Conservation (phyloP, 1,140 invertebrate species). For the Copidosoma floridanum region DNA sequence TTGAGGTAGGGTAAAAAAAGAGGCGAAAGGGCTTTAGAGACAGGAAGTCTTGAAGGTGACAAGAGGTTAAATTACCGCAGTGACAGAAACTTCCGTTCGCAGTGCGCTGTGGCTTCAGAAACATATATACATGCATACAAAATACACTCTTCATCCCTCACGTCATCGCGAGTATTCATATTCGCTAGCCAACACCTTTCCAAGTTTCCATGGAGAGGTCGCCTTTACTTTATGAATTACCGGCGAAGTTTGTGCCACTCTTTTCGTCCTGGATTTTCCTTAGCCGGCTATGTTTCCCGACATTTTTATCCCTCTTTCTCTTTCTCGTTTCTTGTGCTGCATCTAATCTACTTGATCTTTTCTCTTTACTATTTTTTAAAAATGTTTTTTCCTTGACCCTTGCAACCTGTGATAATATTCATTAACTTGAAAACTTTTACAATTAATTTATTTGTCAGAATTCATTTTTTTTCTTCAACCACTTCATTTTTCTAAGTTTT, state of each 20-base stretch:
- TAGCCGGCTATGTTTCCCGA: too few species aligned
- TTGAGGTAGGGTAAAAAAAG: too few species aligned
- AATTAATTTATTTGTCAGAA: too few species aligned
- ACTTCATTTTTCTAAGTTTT: too few species aligned
- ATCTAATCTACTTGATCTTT: neutral
- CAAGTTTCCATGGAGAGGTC: constrained; percentile 19
- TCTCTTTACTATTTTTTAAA: too few species aligned
- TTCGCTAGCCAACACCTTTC: constrained; percentile 25
- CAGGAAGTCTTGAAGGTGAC: constrained; percentile 16
- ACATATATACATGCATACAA: too few species aligned
- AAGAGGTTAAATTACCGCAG: constrained; percentile 19
- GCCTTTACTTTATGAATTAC: constrained; percentile 36
- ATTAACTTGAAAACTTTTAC: too few species aligned
- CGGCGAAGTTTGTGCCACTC: constrained; percentile 27
- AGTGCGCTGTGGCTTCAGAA: neutral
- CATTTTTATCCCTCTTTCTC: neutral
- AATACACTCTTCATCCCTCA: constrained; percentile 19
- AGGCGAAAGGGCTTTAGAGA: too few species aligned
- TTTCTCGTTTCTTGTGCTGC: too few species aligned
- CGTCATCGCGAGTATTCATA: constrained; percentile 24
- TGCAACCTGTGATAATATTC: too few species aligned
- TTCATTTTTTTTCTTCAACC: too few species aligned
- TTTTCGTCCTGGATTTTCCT: constrained; percentile 16
- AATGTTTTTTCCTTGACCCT: too few species aligned
- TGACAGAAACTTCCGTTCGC: constrained; percentile 17